Base-by-base conservation (phyloP, 2,113 vertebrate species). In the Aspidoscelis tigris region DNA sequence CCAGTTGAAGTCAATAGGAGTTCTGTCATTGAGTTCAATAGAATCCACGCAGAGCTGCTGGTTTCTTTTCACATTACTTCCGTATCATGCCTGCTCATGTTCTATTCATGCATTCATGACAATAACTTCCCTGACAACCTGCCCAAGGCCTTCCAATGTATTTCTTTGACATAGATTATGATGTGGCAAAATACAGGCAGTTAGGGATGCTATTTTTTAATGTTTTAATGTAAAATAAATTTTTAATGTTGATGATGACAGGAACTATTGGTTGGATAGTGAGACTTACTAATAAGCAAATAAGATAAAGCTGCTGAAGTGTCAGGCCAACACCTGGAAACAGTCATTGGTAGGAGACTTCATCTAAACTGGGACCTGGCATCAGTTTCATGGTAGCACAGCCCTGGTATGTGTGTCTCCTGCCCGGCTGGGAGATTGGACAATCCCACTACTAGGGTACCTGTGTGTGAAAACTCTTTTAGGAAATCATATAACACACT, bases 1-100 rank as follows among this genome's bases (percentile, higher is more conserved):
- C 58, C 69, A 84, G 74, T 80, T 79, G 83, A 85, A 80, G 69
- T 66, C 77, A 80, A 66, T 79, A 80, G 55, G 58, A 79, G 16
- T 85, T 80, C 61, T 50, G 76, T 22, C 77, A 24, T 66, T 74
- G 77, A 66, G 61, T 72, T 20, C 22, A 50, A 65, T 70, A 66
- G 55, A 73, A 80, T 80, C 76, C 61, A 72, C 12, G 47, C 76
- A 79, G 65, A 73, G 65, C 41, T 84, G 24, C 55, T 50, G 55
- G 44, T 73, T 66, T 85, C 69, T 18, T 80, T 85, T 58, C 44
- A 41, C 33, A 73, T 80, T n/a, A 66, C 41, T 78, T 72, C 72
- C 18, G 55, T 26, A 64, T 72, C 58, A 70, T 44, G 76, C 53
- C 47, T 84, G 41, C 53, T n/a, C 55, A 73, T 79, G 69, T 39